Evolutionary conservation across 1,140 invertebrate species (phyloP).

Genomic region (Trissolcus basalis): DNA sequence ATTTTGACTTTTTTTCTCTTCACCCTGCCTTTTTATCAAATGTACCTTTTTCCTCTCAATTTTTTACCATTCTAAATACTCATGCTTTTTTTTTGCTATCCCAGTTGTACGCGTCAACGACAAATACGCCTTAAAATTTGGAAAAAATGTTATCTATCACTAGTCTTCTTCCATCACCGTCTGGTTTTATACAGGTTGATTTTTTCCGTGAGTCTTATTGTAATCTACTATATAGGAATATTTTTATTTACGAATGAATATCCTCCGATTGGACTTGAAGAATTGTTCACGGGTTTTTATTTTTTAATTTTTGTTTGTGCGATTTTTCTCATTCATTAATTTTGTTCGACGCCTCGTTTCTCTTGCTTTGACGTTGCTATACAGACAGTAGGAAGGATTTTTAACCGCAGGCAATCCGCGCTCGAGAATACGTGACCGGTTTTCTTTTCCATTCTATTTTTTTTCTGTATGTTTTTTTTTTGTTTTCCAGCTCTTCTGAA

Average conservation of each 20-base stretch:
- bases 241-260: conserved; percentile 51
- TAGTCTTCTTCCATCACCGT: conserved; percentile 10
- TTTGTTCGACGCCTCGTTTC: conserved; percentile 35
- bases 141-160: conserved; percentile 35
- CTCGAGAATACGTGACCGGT: conserved; percentile 9
- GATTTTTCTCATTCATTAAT: conserved; percentile 51
- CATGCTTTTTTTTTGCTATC: conserved; percentile 49
- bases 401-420: conserved; percentile 31
- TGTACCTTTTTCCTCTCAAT: neutral
- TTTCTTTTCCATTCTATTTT: neutral
- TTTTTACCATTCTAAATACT: conserved; percentile 9
- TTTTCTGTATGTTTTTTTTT: neutral
- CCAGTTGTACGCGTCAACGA: conserved; percentile 69
- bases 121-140: conserved; percentile 63
- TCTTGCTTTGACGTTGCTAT: conserved; percentile 25
- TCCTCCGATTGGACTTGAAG: conserved; percentile 58
- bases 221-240: conserved; percentile 55
- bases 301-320: conserved; percentile 55
- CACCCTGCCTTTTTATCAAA: conserved; percentile 15
- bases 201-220: conserved; percentile 16
- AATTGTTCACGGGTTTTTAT: conserved; percentile 20
- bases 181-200: neutral
- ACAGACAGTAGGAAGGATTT: conserved; percentile 42
- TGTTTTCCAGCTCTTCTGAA: neutral
- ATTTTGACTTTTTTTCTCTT: conserved; percentile 25